Conservation (phyloP, 2,888 invertebrate species). For the Monoplex corrugatus region DNA sequence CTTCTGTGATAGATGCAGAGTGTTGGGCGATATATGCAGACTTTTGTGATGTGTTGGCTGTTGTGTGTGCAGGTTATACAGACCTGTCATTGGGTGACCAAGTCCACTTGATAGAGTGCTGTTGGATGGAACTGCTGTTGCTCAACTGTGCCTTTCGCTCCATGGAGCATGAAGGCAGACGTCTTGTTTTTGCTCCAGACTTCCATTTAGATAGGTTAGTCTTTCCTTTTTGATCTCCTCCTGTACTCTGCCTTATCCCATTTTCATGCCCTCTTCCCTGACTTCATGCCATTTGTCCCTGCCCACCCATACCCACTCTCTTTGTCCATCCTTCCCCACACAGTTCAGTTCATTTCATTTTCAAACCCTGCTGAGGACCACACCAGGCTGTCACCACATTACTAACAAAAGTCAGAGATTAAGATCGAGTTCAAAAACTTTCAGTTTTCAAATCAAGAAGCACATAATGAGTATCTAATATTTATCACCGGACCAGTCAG, state of each 20-base stretch:
- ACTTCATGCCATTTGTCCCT: too few relatives aligned
- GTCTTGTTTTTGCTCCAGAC: slow-evolving; percentile 75
- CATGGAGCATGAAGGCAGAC: slow-evolving; percentile 72
- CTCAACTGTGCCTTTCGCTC: slow-evolving; percentile 77
- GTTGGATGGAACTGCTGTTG: slow-evolving; percentile 78
- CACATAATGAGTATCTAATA: too few relatives aligned
- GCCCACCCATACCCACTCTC: too few relatives aligned
- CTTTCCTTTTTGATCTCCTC: not conserved
- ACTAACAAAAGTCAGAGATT: too few relatives aligned
- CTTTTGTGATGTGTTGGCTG: not conserved
- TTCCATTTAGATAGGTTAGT: slow-evolving; percentile 74
- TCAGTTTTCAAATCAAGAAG: too few relatives aligned
- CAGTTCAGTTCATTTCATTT: too few relatives aligned
- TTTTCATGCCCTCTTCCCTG: not conserved
- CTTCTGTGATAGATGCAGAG: not conserved
- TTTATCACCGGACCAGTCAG: too few relatives aligned
- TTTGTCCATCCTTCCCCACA: too few relatives aligned
- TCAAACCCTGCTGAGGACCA: too few relatives aligned
- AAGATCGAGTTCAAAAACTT: too few relatives aligned
- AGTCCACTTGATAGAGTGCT: slow-evolving; percentile 78
- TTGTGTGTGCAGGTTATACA: slow-evolving; percentile 74
- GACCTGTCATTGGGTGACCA: slow-evolving; percentile 77
- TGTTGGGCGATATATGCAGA: not conserved
- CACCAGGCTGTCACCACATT: too few relatives aligned
- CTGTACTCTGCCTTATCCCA: not conserved